Evolutionary conservation across 2,797 vertebrate species (phyloP).

Genomic region (Sebastes ruberrimus): DNA sequence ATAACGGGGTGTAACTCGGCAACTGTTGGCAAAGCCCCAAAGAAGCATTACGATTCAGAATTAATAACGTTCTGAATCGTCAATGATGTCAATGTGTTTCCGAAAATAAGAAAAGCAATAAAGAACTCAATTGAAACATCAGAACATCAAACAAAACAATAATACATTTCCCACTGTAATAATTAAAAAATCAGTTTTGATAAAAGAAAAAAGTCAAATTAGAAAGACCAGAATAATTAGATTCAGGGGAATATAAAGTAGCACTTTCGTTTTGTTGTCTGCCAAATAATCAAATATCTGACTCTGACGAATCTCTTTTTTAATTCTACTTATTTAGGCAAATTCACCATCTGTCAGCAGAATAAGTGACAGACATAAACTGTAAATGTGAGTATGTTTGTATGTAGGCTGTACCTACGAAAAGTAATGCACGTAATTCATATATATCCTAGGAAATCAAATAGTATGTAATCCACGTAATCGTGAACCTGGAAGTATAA

Average conservation of each 20-base stretch:
- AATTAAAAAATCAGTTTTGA: neutral
- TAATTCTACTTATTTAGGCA: too few relatives aligned
- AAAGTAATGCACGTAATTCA: too few relatives aligned
- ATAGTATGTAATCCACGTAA: too few relatives aligned
- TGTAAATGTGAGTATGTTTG: accelerated
- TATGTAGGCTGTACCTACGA: too few relatives aligned
- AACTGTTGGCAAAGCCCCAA: neutral
- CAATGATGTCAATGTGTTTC: neutral
- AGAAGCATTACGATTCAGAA: neutral
- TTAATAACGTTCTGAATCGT: neutral
- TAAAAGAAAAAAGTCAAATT: neutral
- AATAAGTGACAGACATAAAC: too few relatives aligned
- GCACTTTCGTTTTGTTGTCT: neutral
- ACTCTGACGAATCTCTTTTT: neutral
- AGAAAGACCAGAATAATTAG: neutral
- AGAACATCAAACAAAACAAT: neutral
- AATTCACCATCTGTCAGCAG: too few relatives aligned
- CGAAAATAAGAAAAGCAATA: neutral
- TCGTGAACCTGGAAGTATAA: too few relatives aligned
- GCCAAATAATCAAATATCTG: neutral
- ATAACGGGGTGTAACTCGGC: neutral
- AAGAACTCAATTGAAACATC: neutral
- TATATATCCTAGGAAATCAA: too few relatives aligned
- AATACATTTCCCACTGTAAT: neutral
- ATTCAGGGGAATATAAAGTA: neutral